Evolutionary conservation across 1,140 invertebrate species (phyloP), one percentile per base, ranked within the genome.

Genomic region (Onthophagus taurus): DNA sequence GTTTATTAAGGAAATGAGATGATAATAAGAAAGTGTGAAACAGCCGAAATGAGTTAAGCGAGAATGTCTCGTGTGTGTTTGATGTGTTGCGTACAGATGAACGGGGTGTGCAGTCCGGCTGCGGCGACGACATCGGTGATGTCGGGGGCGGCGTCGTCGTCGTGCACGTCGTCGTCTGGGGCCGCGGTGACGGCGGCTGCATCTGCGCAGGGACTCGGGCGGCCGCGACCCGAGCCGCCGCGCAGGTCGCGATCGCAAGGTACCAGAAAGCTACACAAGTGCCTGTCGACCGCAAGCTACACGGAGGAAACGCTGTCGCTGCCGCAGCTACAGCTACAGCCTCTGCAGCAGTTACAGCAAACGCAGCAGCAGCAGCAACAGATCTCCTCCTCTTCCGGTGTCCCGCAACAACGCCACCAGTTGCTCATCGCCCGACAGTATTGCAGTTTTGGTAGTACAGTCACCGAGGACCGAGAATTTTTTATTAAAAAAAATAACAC

Each of bases 371-470:
- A 64, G 63, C 58, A 53, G 54, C 61, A 52, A 49, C 56, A 49
- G 14, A 33, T 48, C 30, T 37, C 52, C 49, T 49, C 50, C 51
- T 61, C 51, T 44, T 48, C 51, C 49, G 47, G 61, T 62, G 59
- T 56, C 55, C 71, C 74, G 65, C 78, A 49, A 42, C 56, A 54
- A 53, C 61, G 61, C 24, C 71, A 75, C 65, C 78, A 74, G 69
- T 72, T 81, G 67, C 76, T 80, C 63, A 74, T 76, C 72, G 80
- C 83, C 72, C 79, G 85, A 74, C 85, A 86, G 76, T 89, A 86
- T 85, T 85, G 80, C 81, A 86, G 83, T 82, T 86, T 87, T 82
- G 85, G 84, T 86, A 88, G 82, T 85, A 86, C 80, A 75, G 72
- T 74, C 72, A 74, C 72, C 72, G 51, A 30, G 33, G 33, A n/a